Percentiles rank a stretch among this genome's conserved stretches.
Evolutionary conservation across 2,888 invertebrate species (phyloP).

Genomic region (Oscheius sp.): DNA sequence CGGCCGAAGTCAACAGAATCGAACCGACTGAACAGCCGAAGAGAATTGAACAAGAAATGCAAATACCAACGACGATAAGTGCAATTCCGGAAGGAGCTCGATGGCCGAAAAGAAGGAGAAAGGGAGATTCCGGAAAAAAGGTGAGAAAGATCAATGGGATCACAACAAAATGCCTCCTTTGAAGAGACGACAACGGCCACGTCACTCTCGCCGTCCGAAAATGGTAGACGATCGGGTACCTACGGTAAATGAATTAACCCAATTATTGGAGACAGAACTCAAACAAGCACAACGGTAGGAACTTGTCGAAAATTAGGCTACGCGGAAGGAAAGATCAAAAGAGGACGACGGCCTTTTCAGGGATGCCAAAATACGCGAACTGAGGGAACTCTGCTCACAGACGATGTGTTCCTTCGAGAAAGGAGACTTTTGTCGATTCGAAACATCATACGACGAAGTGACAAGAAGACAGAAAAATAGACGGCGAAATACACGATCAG

Average conservation of each 20-base stretch:
- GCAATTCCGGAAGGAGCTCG: not conserved
- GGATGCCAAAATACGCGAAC: not conserved
- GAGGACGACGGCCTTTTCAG: constrained; percentile 3
- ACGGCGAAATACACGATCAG: not conserved
- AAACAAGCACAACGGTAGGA: constrained; percentile 4
- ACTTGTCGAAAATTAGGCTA: not conserved
- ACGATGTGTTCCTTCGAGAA: constrained; percentile 12
- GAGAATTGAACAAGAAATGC: not conserved
- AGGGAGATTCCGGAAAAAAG: not conserved
- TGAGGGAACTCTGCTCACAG: constrained; percentile 18
- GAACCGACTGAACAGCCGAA: not conserved
- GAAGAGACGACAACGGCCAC: constrained; percentile 15
- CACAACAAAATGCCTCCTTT: not conserved
- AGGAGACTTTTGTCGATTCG: constrained; percentile 48
- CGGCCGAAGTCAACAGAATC: not conserved
- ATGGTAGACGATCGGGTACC: constrained; percentile 21
- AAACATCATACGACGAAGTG: constrained; percentile 51
- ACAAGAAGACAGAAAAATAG: constrained; percentile 28
- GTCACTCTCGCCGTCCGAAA: not conserved
- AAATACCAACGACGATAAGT: not conserved
- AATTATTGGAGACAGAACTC: constrained; percentile 18
- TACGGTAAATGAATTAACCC: constrained; percentile 11
- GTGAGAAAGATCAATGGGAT: not conserved
- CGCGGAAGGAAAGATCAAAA: too few relatives aligned
- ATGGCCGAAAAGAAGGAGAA: not conserved